Evolutionary conservation across 2,888 invertebrate genomes (phyloP), one percentile per base, ranked within the genome.

Genomic region (Hypolimnas misippus): DNA sequence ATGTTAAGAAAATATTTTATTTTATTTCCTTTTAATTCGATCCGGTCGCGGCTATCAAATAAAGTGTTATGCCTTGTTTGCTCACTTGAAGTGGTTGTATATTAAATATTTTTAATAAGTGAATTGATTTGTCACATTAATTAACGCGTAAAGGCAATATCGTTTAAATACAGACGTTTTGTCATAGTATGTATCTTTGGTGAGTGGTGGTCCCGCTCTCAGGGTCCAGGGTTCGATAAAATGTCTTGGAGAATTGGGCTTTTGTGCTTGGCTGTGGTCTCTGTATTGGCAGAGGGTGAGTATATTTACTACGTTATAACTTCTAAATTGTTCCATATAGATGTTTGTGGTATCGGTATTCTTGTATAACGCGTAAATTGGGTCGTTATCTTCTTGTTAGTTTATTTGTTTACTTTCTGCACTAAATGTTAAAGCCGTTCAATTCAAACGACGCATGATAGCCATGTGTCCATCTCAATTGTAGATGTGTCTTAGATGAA

Each of bases 101-200:
- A 76, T 76, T 77, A 73, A 71, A 73, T 70, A 56, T 68, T 74
- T 79, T 84, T 82, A 85, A 86, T 85, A 84, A 77, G 61, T 68
- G 54, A 87, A 89, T 89, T 76, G 81, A 89, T 90, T 87, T 12
- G 67, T 10, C 42, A 75, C 70, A 76, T 73, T 35, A 81, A 73
- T 88, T 76, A 82, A 79, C 72, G 82, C 86, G 86, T 84, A 70
- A 65, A 76, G 35, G 29, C 12, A 25, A 55, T 64, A 61, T 53
- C 50, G 75, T 78, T 81, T 89, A 89, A 77, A 89, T 83, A 84
- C 72, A 10, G 25, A 35, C 16, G 50, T 35, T 25, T 16, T n/a
- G 55, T n/a, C 5, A 1, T 33, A 7, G 14, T 1, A 1, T 59
- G 65, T 72, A 87, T 84, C 87, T 85, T 86, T 80, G 71, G 83